Evolutionary conservation across 2,113 vertebrate genomes (phyloP).

Genomic region (Gobio gobio): DNA sequence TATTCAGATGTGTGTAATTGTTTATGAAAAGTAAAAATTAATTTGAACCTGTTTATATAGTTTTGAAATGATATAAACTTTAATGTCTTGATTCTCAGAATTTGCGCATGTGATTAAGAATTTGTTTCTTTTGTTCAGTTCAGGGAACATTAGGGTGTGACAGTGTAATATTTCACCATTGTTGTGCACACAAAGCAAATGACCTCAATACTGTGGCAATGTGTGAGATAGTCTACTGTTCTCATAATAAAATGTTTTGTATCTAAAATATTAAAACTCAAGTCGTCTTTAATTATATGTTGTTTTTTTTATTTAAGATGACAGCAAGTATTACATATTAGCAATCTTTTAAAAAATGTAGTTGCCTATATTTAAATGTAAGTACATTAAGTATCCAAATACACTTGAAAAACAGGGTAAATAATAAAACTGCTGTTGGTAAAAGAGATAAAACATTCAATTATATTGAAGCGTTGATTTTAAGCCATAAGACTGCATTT

Average conservation of each 20-base stretch:
- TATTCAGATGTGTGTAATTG: background rate
- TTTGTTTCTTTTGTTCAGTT: background rate
- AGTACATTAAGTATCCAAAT: background rate
- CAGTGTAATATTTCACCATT: conserved; percentile 46
- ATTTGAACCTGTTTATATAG: background rate
- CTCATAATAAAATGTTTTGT: background rate
- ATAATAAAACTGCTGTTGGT: background rate
- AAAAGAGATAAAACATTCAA: background rate
- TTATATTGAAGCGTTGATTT: background rate
- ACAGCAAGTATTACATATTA: background rate
- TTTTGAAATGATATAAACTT: background rate
- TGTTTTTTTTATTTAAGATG: background rate
- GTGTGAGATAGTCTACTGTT: background rate
- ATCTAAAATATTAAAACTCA: background rate
- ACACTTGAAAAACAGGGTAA: background rate
- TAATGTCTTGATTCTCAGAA: background rate
- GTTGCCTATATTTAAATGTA: background rate
- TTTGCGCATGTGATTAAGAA: background rate
- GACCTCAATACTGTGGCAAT: conserved; percentile 45
- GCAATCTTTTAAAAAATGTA: background rate
- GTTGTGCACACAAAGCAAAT: conserved; percentile 47
- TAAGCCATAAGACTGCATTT: background rate
- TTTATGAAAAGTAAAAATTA: background rate
- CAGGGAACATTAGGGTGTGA: conserved; percentile 21
- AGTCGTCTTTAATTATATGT: background rate